These are phyloP conservation scores for Epistrophella euchroma DNA, from an alignment of 2,888 invertebrate species.

Conservation along the genomic window DNA sequence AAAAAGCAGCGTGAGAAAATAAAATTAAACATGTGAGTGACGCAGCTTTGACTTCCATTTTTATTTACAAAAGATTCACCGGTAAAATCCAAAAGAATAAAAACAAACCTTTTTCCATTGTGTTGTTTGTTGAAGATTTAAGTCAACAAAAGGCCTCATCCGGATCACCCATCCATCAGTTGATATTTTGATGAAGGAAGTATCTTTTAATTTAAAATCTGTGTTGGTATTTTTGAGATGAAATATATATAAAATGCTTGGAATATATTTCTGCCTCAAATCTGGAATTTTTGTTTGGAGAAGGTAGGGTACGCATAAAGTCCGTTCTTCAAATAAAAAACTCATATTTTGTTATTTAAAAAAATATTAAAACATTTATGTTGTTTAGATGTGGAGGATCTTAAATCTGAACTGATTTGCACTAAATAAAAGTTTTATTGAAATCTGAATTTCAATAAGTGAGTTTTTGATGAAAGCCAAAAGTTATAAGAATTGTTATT, in stretches of 20 bases:
- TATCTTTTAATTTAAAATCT: slow-evolving; percentile 11
- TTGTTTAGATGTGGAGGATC: too few species aligned
- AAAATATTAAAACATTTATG: too few species aligned
- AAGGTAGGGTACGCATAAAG: too few species aligned
- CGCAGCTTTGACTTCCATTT: not conserved
- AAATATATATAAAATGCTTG: not conserved
- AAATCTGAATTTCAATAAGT: too few species aligned
- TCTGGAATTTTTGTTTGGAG: not conserved
- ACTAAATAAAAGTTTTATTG: too few species aligned
- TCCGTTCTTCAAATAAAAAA: too few species aligned
- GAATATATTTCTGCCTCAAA: slow-evolving; percentile 6
- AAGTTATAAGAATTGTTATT: too few species aligned
- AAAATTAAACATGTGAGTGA: not conserved
- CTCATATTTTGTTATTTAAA: too few species aligned
- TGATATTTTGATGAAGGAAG: not conserved
- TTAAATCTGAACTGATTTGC: too few species aligned
- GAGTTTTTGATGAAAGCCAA: too few species aligned
- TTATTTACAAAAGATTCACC: slow-evolving; percentile 13
- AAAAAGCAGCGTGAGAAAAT: not conserved
- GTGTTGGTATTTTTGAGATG: not conserved
- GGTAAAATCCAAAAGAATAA: not conserved
- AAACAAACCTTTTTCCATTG: not conserved
- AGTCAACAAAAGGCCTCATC: not conserved
- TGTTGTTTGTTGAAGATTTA: slow-evolving; percentile 5
- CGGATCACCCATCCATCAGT: not conserved